Conservation (phyloP, 2,888 invertebrate genomes). For the Embidobia sp. region DNA sequence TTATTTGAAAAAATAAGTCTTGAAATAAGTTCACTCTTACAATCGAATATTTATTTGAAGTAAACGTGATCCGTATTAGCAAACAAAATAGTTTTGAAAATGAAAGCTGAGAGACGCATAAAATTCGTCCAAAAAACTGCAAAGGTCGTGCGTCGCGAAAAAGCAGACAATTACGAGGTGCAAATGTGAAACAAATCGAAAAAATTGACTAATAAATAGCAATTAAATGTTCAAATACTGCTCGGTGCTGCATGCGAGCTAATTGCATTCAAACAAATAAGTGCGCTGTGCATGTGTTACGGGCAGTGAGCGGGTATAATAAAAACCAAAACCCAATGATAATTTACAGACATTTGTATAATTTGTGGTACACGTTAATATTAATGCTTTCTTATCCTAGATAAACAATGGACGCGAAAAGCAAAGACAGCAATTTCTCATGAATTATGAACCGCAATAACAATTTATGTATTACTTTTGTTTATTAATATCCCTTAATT, state of each 20-base stretch:
- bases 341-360: conserved; percentile 46
- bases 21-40: too few relatives aligned
- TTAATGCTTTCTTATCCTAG: conserved; percentile 17
- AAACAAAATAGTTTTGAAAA: conserved; percentile 21
- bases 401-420: conserved; percentile 20
- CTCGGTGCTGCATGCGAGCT: conserved; percentile 12
- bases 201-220: conserved; percentile 19
- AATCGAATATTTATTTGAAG: not conserved
- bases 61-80: not conserved
- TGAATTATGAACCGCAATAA: conserved; percentile 14
- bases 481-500: too few relatives aligned
- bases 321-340: conserved; percentile 52
- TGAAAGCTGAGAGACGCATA: conserved; percentile 10
- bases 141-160: not conserved
- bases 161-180: conserved; percentile 10
- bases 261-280: conserved; percentile 38
- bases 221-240: conserved; percentile 26
- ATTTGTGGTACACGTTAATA: conserved; percentile 51
- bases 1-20: too few relatives aligned
- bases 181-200: conserved; percentile 14
- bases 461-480: not conserved
- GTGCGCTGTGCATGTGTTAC: conserved; percentile 50
- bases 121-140: not conserved
- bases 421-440: conserved; percentile 3
- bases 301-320: conserved; percentile 39